Base-by-base conservation (phyloP, 2,113 vertebrate genomes). In the Macroglossus sobrinus region DNA sequence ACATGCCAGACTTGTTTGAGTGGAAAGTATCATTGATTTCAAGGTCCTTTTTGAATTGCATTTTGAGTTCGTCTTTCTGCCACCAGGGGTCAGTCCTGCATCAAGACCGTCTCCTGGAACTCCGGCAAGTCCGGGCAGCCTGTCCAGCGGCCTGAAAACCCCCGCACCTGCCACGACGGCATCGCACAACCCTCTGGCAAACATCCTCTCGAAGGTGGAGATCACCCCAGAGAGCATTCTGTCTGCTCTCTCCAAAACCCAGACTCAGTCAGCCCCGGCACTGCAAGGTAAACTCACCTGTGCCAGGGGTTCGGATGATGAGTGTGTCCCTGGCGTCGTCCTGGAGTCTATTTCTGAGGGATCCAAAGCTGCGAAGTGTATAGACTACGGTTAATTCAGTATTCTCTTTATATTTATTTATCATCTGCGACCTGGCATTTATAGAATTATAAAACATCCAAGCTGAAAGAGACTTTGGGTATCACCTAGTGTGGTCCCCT, bases 171-270 rank as follows among this genome's bases (percentile, higher is more conserved):
- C 99, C 38, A 98, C 99, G 0, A 97, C 98, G 9, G 28, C 97
- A 85, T 92, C 98, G 97, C 92, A 99, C 2, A 99, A 98, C 75
- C 99, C 99, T 0, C 97, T 99, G 97, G 99, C 99, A 64, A 99
- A 99, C 95, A 99, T 99, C 89, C 98, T 99, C 97, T 99, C 99
- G 21, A 99, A 99, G 78, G 99, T 99, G 33, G 99, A 99, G 97
- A 99, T 99, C 97, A 99, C 99, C 89, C 99, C 99, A 0, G 99
- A 99, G 97, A 99, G 99, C 91, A 99, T 99, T 84, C 98, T 99
- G 18, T 99, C 98, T 0, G 99, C 99, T 33, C 99, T 99, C 96
- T 99, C 99, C 91, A 99, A 99, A 98, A 99, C 98, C n/a, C 99
- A 99, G 98, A 99, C 99, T 18, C 99, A 99, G 94, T 98, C 99